Evolutionary conservation across 2,797 vertebrate species (phyloP).

Genomic region (Echiichthys vipera): DNA sequence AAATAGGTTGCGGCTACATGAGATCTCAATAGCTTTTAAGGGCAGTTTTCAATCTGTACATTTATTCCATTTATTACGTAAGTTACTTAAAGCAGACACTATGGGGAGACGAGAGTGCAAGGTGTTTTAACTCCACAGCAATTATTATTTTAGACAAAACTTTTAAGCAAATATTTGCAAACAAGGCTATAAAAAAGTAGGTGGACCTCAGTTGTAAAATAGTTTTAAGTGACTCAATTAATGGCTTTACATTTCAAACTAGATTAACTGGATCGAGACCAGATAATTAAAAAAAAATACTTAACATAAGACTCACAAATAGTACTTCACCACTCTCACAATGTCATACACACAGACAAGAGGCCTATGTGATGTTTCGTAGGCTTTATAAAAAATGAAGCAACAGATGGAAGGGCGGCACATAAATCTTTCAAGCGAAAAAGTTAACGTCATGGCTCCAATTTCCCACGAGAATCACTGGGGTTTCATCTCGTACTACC

Average conservation of each 20-base stretch:
- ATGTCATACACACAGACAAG: conserved; percentile 73
- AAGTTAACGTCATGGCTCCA: conserved; percentile 49
- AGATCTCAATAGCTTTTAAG: conserved; percentile 63
- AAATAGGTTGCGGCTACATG: conserved; percentile 76
- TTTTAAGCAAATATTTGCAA: conserved; percentile 68
- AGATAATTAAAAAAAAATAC: conserved; percentile 65
- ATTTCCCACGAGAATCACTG: conserved; percentile 38
- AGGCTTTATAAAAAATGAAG: conserved; percentile 72
- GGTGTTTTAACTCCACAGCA: conserved; percentile 65
- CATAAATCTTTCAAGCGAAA: conserved; percentile 54
- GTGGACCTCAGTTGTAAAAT: conserved; percentile 73
- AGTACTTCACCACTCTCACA: conserved; percentile 71
- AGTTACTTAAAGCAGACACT: conserved; percentile 70
- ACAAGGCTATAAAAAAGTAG: conserved; percentile 73
- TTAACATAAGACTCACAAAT: conserved; percentile 74
- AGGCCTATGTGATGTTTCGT: conserved; percentile 72
- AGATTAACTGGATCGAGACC: conserved; percentile 61
- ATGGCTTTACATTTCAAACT: conserved; percentile 74
- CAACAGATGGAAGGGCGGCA: conserved; percentile 56
- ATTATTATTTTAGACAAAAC: conserved; percentile 73
- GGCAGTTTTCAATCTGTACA: conserved; percentile 71
- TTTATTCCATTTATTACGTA: conserved; percentile 66
- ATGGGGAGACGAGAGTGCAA: conserved; percentile 64
- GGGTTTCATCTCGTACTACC: conserved; percentile 49
- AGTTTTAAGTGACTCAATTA: conserved; percentile 62